Evolutionary conservation across 2,888 invertebrate species (phyloP), one percentile per base, ranked within the genome.

Genomic region (Hydraecia micacea): DNA sequence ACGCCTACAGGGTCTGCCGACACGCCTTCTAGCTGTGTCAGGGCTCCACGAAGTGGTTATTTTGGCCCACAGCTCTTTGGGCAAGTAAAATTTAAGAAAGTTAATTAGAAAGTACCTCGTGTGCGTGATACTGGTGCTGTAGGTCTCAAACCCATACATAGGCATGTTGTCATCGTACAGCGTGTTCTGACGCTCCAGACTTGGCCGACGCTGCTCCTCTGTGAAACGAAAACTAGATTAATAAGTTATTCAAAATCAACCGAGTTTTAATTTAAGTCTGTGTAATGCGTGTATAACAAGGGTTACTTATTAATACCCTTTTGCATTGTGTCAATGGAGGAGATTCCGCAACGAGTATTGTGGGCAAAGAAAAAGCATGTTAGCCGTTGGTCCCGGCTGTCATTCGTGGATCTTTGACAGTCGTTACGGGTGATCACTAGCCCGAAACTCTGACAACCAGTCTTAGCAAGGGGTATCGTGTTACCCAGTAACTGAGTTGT

Each of bases 131-230:
- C 93, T 92, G 79, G 93, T 90, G 49, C 55, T 36, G 91, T 93
- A 96, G 74, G 93, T 85, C 71, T 97, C 97, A 88, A 97, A 98
- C 89, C 97, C 97, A 87, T 91, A 97, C 88, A 98, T 81, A 66
- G 85, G 81, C 81, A 84, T 97, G 71, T 92, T 94, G 91, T 98
- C 98, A 92, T 98, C 98, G 91, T 98, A 98, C 89, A 98, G 94
- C 66, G 98, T 98, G 83, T 97, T 98, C 95, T 98, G 98, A 90
- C 98, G 97, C 94, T 98, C 98, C 91, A 98, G 96, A 94, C 98
- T 98, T 81, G 98, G 98, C 92, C 98, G 97, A 91, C 98, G 94
- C 88, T 95, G 96, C 62, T 96, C 96, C 86, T 97, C 97, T 97
- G 93, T 67, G 93, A 89, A 42, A 52, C 66, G 67, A 55, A 77